phyloP scores from a whole-genome alignment of 2,797 vertebrate species.

The Bradypodion ventrale region DNA sequence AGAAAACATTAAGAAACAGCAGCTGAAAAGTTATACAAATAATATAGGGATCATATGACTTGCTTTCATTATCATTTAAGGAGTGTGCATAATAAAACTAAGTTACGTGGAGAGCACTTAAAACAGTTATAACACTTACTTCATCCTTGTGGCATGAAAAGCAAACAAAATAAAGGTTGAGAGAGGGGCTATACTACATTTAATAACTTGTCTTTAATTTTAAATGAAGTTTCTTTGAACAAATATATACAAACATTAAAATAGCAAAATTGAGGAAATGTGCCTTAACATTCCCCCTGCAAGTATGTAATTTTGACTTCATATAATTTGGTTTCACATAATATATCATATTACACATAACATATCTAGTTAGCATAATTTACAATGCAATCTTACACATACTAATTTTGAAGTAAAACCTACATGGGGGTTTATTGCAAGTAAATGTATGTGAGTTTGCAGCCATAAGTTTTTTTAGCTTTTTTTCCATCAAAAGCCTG shows the following conservation, averaged over 20 bases:
- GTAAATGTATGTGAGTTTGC: too few species aligned
- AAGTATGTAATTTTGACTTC: not conserved
- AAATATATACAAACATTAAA: not conserved
- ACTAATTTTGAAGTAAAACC: not conserved
- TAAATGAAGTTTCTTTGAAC: not conserved
- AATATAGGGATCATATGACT: not conserved
- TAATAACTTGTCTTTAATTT: not conserved
- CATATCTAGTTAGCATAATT: not conserved
- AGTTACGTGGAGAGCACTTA: not conserved
- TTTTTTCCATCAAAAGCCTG: too few species aligned
- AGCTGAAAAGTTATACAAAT: not conserved
- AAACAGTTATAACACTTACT: slow-evolving; percentile 71
- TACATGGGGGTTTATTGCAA: not conserved
- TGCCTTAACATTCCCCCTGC: not conserved
- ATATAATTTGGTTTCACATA: not conserved
- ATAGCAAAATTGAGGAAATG: not conserved
- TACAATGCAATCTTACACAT: not conserved
- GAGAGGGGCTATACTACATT: not conserved
- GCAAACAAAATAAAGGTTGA: slow-evolving; percentile 54
- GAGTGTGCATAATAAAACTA: not conserved
- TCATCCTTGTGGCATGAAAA: slow-evolving; percentile 81
- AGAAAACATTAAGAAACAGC: not conserved
- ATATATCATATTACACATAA: not conserved
- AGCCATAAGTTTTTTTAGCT: too few species aligned
- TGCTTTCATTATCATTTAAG: not conserved